phyloP scores from a whole-genome alignment of 2,113 vertebrate genomes.

The Acinonyx jubatus region DNA sequence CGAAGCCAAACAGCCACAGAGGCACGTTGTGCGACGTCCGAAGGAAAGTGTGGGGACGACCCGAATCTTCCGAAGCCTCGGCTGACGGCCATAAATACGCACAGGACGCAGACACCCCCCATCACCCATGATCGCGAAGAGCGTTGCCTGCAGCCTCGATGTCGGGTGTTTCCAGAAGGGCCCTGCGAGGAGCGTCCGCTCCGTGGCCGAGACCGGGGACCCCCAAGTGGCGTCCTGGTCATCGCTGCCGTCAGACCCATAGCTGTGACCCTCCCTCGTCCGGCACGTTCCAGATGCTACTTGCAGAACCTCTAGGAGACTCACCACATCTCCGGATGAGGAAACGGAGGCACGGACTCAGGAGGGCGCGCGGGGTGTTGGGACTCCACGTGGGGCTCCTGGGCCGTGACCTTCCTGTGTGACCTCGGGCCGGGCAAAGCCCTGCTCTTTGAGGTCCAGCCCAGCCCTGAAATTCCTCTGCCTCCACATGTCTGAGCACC shows the following conservation, averaged over 20 bases:
- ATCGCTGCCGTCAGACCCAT: accelerated
- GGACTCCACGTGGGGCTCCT: not conserved
- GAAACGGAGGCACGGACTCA: not conserved
- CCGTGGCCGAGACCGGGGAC: accelerated
- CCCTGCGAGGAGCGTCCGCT: accelerated
- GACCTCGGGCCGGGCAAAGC: not conserved
- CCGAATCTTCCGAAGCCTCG: accelerated
- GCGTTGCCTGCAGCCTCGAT: accelerated
- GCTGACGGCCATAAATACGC: accelerated
- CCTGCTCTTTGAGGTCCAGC: not conserved
- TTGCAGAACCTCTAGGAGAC: not conserved
- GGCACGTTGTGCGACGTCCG: not conserved
- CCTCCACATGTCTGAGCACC: not conserved
- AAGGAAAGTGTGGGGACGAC: not conserved
- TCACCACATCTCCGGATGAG: not conserved
- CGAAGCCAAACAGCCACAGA: not conserved
- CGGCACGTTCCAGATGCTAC: accelerated
- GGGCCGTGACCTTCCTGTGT: not conserved
- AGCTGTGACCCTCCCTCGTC: accelerated
- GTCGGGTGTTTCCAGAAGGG: not conserved
- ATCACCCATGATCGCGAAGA: not conserved
- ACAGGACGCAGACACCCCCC: not conserved
- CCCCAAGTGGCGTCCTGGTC: accelerated
- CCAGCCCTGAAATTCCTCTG: not conserved
- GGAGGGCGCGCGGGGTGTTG: accelerated